Evolutionary conservation across 2,888 invertebrate genomes (phyloP).

Genomic region (Habroteleia sp.): DNA sequence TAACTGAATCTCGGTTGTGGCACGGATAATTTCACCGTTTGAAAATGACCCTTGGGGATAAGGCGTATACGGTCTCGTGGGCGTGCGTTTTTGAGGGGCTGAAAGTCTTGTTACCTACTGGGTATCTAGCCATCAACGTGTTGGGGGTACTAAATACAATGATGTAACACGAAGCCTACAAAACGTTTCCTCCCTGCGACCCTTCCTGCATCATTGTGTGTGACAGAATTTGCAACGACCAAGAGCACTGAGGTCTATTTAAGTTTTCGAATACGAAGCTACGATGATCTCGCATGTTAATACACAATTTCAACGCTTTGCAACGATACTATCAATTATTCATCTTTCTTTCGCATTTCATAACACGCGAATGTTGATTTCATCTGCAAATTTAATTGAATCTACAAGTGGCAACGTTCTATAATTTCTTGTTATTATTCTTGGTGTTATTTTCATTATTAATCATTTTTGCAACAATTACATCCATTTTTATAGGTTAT

Average conservation of each 20-base stretch:
- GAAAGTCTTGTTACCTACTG: conserved; percentile 63
- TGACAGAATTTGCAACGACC: conserved; percentile 48
- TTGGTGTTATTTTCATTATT: too few species aligned
- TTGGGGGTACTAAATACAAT: conserved; percentile 70
- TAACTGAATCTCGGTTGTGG: conserved; percentile 58
- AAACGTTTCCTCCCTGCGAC: conserved; percentile 68
- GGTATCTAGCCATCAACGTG: conserved; percentile 71
- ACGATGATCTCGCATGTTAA: conserved; percentile 1
- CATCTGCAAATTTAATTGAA: too few species aligned
- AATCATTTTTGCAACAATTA: too few species aligned
- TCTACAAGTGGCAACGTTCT: too few species aligned
- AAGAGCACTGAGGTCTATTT: conserved; percentile 26
- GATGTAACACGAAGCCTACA: conserved; percentile 74
- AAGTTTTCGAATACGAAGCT: conserved; percentile 10
- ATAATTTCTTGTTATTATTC: too few species aligned
- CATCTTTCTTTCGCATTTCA: not conserved
- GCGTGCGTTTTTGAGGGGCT: conserved; percentile 33
- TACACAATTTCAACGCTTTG: too few species aligned
- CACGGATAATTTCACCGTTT: conserved; percentile 70
- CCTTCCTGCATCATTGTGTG: conserved; percentile 43
- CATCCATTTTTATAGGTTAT: too few species aligned
- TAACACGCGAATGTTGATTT: too few species aligned
- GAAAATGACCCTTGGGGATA: conserved; percentile 66
- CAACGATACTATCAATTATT: too few species aligned
- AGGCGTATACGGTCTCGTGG: conserved; percentile 64